These are phyloP conservation scores for Cinclus mexicanus DNA, from an alignment of 2,113 vertebrate species.

Conservation along the genomic window DNA sequence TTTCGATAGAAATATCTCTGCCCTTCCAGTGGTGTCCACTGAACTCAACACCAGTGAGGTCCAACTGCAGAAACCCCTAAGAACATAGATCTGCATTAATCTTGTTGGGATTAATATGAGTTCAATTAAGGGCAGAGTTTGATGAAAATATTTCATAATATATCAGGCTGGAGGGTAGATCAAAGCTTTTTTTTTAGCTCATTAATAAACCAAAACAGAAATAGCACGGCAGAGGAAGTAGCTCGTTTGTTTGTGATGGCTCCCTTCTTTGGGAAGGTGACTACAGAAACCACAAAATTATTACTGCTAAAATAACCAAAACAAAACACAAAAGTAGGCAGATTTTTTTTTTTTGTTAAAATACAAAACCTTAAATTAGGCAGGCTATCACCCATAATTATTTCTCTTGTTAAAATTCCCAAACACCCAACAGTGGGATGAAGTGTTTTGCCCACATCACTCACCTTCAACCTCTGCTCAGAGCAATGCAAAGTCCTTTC, in stretches of 20 bases:
- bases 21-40: neutral
- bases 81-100: neutral
- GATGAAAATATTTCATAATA: constrained; percentile 2
- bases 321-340: neutral
- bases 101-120: neutral
- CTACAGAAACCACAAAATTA: neutral
- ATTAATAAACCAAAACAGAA: constrained; percentile 20
- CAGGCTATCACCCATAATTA: neutral
- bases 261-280: constrained; percentile 17
- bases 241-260: neutral
- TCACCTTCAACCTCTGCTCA: neutral
- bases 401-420: neutral
- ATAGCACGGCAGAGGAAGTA: neutral
- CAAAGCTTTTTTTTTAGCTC: neutral
- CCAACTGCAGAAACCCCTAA: neutral
- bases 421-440: neutral
- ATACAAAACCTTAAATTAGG: neutral
- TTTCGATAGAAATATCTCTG: neutral
- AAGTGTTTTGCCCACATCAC: neutral
- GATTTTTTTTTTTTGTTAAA: neutral
- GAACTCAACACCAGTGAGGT: neutral
- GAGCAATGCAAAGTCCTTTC: neutral
- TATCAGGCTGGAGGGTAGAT: neutral
- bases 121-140: neutral
- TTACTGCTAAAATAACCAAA: neutral